Evolutionary conservation across 1,140 invertebrate genomes (phyloP).

Genomic region (Sarcophaga bullata): DNA sequence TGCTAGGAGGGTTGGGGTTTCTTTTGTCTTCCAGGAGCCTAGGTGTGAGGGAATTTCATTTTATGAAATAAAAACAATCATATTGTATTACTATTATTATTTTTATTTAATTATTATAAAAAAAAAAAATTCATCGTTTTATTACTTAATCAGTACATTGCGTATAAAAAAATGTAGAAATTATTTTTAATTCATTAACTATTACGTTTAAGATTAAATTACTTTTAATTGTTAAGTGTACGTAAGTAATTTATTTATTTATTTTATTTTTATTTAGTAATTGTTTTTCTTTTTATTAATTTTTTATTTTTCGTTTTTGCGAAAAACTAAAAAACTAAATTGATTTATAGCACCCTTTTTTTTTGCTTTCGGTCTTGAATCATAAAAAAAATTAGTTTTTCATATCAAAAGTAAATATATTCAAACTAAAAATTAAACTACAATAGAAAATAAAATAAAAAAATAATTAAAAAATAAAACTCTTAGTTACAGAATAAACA

Average conservation of each 20-base stretch:
- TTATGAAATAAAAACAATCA: too few relatives aligned
- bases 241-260: conserved; percentile 35
- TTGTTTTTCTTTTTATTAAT: conserved; percentile 27
- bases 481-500: conserved; percentile 30
- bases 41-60: too few relatives aligned
- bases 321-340: conserved; percentile 13
- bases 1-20: too few relatives aligned
- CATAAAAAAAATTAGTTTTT: neutral
- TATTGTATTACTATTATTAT: too few relatives aligned
- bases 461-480: conserved; percentile 18
- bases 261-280: conserved; percentile 16
- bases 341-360: conserved; percentile 38
- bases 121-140: conserved; percentile 36
- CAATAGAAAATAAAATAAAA: conserved; percentile 31
- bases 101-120: conserved; percentile 40
- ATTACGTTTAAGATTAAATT: conserved; percentile 33
- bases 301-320: conserved; percentile 4
- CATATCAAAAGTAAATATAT: too few relatives aligned
- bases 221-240: neutral
- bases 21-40: too few relatives aligned
- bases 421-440: conserved; percentile 10
- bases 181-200: conserved; percentile 37
- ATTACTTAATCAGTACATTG: conserved; percentile 65
- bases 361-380: conserved; percentile 15
- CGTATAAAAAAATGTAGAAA: conserved; percentile 51